Percentiles rank a stretch among this genome's conserved stretches.
phyloP scores from a whole-genome alignment of 2,113 vertebrate species.

The Ranitomeya variabilis region DNA sequence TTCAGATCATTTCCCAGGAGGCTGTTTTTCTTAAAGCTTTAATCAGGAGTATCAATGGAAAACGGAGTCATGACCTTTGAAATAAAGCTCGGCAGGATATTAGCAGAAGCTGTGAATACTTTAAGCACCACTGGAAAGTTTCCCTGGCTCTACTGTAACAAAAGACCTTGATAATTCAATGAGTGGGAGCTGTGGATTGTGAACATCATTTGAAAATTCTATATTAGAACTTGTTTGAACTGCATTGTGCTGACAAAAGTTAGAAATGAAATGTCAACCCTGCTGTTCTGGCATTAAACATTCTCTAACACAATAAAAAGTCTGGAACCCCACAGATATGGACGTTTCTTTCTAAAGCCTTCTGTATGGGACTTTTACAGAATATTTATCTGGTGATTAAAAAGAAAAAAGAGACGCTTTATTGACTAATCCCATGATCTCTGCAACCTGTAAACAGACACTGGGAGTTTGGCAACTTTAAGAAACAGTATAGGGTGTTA shows the following conservation, averaged over 20 bases:
- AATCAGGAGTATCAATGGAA: constrained; percentile 55
- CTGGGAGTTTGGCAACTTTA: neutral
- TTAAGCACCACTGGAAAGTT: constrained; percentile 56
- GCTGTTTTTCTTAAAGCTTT: constrained; percentile 48
- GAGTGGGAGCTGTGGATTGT: constrained; percentile 46
- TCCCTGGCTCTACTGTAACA: constrained; percentile 45
- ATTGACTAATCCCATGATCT: neutral
- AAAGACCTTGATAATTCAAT: constrained; percentile 57
- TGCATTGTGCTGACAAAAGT: constrained; percentile 54
- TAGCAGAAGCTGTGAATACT: constrained; percentile 54
- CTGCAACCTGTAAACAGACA: constrained; percentile 5
- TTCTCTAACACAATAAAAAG: constrained; percentile 36
- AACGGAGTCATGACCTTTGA: constrained; percentile 53
- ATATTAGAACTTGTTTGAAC: constrained; percentile 55
- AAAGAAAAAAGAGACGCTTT: neutral
- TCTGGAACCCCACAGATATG: constrained; percentile 29
- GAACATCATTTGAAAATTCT: constrained; percentile 54
- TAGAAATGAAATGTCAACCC: constrained; percentile 55
- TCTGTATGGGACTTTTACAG: constrained; percentile 18
- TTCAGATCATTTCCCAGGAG: constrained; percentile 46
- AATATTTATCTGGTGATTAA: constrained; percentile 35
- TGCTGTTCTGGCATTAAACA: constrained; percentile 57
- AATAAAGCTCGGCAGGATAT: constrained; percentile 52
- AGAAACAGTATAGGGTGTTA: neutral
- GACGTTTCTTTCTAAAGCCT: constrained; percentile 34